Evolutionary conservation across 2,113 vertebrate species (phyloP).

Genomic region (Axis porcinus): DNA sequence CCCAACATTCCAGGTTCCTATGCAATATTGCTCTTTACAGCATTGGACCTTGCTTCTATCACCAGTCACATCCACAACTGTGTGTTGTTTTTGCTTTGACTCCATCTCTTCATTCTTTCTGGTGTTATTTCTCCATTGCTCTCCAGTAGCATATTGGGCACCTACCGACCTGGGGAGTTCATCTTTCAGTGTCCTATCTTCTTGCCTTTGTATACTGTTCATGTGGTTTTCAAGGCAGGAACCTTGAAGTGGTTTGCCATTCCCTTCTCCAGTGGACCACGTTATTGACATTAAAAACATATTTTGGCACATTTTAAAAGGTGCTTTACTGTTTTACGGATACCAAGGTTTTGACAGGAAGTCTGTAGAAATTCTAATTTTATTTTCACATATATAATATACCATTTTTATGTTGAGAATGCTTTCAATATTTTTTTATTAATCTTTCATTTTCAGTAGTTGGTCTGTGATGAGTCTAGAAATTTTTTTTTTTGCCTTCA

Average conservation of each 20-base stretch:
- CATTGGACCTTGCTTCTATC: neutral
- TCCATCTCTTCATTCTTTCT: neutral
- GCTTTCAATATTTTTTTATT: neutral
- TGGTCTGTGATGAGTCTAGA: neutral
- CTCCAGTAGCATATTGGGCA: neutral
- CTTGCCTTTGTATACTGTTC: neutral
- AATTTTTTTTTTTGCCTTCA: neutral
- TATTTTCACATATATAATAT: neutral
- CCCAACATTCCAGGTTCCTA: neutral
- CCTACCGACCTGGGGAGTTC: accelerated
- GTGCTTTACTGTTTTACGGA: neutral
- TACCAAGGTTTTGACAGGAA: neutral
- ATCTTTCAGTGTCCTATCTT: neutral
- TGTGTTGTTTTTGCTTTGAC: neutral
- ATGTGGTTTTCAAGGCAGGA: neutral
- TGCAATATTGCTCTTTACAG: neutral
- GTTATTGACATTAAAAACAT: neutral
- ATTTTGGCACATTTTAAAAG: neutral
- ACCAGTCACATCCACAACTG: neutral
- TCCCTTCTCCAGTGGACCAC: neutral
- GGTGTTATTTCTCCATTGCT: neutral
- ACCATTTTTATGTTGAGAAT: neutral
- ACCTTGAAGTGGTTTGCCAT: neutral
- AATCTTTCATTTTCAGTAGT: neutral
- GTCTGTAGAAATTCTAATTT: neutral